Evolutionary conservation across 2,113 vertebrate species (phyloP).

Genomic region (Brachyhypopomus occidentalis): DNA sequence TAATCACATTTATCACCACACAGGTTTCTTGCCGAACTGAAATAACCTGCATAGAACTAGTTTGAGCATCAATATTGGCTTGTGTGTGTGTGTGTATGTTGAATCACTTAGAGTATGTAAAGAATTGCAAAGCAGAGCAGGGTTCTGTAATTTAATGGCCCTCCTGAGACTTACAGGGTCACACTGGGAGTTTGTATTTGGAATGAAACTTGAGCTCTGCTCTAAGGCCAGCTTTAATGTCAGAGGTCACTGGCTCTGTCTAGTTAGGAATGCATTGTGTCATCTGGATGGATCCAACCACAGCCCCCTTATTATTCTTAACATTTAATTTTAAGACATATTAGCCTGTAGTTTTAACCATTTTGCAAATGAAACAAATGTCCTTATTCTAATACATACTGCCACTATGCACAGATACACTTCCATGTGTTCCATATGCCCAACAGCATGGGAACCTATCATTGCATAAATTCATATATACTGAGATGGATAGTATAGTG

Average conservation of each 20-base stretch:
- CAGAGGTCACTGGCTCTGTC: conserved; percentile 53
- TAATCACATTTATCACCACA: too few relatives aligned
- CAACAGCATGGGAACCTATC: conserved; percentile 31
- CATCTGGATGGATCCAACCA: conserved; percentile 44
- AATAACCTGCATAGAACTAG: neutral
- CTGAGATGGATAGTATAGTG: conserved; percentile 31
- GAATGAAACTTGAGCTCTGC: conserved; percentile 46
- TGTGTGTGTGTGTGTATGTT: conserved; percentile 19
- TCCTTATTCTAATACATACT: neutral
- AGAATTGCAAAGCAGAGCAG: conserved; percentile 19
- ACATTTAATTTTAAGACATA: conserved; percentile 47
- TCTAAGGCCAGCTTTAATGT: conserved; percentile 49
- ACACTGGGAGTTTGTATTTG: conserved; percentile 54
- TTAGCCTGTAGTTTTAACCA: conserved; percentile 20
- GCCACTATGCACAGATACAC: conserved; percentile 22
- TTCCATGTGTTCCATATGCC: conserved; percentile 33
- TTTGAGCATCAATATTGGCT: neutral
- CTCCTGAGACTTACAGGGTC: conserved; percentile 32
- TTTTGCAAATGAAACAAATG: conserved; percentile 26
- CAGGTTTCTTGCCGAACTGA: neutral
- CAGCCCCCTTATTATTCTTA: conserved; percentile 42
- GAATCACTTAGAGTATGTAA: conserved; percentile 8
- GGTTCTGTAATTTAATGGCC: conserved; percentile 45
- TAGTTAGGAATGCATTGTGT: conserved; percentile 60
- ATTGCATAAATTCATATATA: conserved; percentile 44